These are phyloP conservation scores for Syrista parreyssii DNA, from an alignment of 2,888 invertebrate species.

Conservation along the genomic window DNA sequence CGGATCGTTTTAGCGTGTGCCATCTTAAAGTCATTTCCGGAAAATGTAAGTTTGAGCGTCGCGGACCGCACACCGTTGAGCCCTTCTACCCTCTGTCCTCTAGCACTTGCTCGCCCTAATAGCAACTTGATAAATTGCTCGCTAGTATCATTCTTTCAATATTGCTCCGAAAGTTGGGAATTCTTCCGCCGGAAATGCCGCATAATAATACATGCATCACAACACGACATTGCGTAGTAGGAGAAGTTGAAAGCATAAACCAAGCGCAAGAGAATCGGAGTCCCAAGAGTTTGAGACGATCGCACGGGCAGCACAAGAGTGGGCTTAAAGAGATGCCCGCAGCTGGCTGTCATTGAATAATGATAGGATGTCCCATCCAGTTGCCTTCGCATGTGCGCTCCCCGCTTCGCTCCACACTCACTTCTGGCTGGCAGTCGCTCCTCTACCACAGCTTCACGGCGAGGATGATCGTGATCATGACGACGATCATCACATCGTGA, in stretches of 20 bases:
- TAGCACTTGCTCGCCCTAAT: slow-evolving; percentile 22
- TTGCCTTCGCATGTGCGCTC: too few relatives aligned
- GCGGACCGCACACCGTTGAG: not conserved
- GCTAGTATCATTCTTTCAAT: slow-evolving; percentile 30
- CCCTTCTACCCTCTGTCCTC: not conserved
- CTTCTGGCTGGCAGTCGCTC: too few relatives aligned
- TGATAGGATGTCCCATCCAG: slow-evolving; percentile 57
- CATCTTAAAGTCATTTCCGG: slow-evolving; percentile 29
- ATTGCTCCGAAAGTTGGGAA: slow-evolving; percentile 10
- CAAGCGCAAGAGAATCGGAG: not conserved
- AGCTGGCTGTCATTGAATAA: slow-evolving; percentile 56
- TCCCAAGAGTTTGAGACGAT: too few relatives aligned
- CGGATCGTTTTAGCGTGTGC: slow-evolving; percentile 19
- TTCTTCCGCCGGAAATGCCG: too few relatives aligned
- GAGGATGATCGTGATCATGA: too few relatives aligned
- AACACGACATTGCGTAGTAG: not conserved
- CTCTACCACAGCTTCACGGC: too few relatives aligned
- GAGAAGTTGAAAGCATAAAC: not conserved
- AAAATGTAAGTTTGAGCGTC: slow-evolving; percentile 34
- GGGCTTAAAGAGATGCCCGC: too few relatives aligned
- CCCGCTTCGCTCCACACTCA: too few relatives aligned
- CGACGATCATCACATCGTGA: too few relatives aligned
- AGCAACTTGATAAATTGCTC: slow-evolving; percentile 32
- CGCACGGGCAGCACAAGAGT: too few relatives aligned
- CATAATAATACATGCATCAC: too few relatives aligned